Evolutionary conservation across 2,888 invertebrate genomes (phyloP).

Genomic region (Cephalotes varians): DNA sequence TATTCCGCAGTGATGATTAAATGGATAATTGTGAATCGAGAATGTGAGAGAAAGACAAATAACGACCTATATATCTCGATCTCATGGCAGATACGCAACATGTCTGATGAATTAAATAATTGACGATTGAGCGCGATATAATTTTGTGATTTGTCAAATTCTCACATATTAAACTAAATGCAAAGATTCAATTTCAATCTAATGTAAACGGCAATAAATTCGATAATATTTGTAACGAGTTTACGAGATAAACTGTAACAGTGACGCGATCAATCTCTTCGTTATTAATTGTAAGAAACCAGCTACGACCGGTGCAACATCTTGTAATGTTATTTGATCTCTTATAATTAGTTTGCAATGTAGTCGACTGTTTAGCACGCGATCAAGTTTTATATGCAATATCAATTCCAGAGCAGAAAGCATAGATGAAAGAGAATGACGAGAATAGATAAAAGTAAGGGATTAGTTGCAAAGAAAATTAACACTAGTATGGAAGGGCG

Average conservation of each 20-base stretch:
- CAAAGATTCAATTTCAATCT: background rate
- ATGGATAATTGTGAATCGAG: background rate
- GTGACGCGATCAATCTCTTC: background rate
- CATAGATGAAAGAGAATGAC: background rate
- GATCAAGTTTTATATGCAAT: constrained; percentile 11
- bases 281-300: constrained; percentile 11
- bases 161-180: background rate
- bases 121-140: background rate
- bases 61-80: constrained; percentile 21
- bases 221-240: constrained; percentile 12
- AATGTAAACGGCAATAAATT: background rate
- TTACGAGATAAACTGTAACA: background rate
- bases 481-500: background rate
- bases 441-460: background rate
- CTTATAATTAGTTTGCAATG: constrained; percentile 23
- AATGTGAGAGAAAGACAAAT: background rate
- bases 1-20: background rate
- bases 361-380: background rate
- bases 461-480: constrained; percentile 13
- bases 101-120: constrained; percentile 12
- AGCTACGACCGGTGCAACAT: constrained; percentile 24
- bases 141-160: background rate
- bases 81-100: background rate
- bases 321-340: constrained; percentile 32
- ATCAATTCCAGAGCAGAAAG: constrained; percentile 8